Evolutionary conservation across 1,140 invertebrate genomes (phyloP), one percentile per base, ranked within the genome.

Genomic region (Sycophila sp.): DNA sequence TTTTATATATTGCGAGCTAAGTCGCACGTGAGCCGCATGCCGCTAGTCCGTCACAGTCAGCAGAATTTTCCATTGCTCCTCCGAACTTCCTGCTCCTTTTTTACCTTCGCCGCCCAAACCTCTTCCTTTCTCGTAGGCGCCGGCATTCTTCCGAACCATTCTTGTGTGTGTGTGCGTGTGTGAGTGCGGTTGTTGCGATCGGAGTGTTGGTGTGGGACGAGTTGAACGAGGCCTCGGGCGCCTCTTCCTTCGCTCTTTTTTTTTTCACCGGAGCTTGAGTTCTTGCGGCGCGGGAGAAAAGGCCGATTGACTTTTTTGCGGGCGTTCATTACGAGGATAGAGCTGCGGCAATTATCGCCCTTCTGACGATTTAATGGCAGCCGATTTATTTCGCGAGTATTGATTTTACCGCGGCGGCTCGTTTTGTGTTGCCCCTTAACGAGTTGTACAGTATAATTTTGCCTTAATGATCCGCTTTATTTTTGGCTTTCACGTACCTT

Each of bases 1-100:
- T 59, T 59, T 56, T 69, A 58, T 58, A 71, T 71, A 65, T 64
- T 49, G 60, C 51, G 38, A 64, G 69, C 32, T 3, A 34, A 59
- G 55, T 59, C 45, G 69, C 63, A 71, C 69, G 69, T 71, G 69
- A 71, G 62, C 58, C 4, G 64, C 70, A 60, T 71, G 34, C 30
- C 53, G 32, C 53, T n/a, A 17, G 32, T 15, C 22, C 40, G 30
- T 45, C 28, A 34, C 10, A 71, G 70, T 72, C 70, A 72, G 70
- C 70, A 72, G 47, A 72, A 72, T 67, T 72, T 67, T 60, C 30
- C 63, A 58, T 66, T 62, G 67, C 47, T 45, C 38, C 28, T 53
- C 22, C 42, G 36, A 32, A 19, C 40, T 59, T 68, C 47, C n/a
- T 5, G 13, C 30, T 26, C 40, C 28, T 30, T 56, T 11, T n/a